Evolutionary conservation across 2,888 invertebrate genomes (phyloP), one percentile per base, ranked within the genome.

Genomic region (Linnaemya vulpina): DNA sequence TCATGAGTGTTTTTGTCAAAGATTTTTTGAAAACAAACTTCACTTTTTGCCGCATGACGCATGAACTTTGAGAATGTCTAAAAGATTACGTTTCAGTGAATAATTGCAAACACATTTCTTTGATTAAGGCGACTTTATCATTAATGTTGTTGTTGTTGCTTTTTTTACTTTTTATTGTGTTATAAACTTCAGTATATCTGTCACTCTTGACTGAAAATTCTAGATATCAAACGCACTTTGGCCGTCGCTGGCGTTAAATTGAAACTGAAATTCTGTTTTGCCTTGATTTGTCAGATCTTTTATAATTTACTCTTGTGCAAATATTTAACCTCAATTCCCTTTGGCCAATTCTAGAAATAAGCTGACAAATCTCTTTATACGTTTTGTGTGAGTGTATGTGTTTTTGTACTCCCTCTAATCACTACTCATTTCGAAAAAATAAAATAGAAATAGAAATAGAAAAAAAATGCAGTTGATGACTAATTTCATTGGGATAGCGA

Each of bases 251-350:
- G 11, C 58, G 10, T 60, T 67, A 40, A 76, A 22, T 30, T 67
- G 35, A 30, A 58, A 58, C 35, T 55, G 65, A 77, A 22, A 46
- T 51, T 73, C 67, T 30, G 40, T 68, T 40, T 80, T 40, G 55
- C 80, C 80, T 80, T 80, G 80, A 80, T 74, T 67, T 80, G 80
- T 80, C 80, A 74, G 74, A 80, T 80, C 67, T 67, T n/a, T 49
- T 49, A 11, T n/a, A 65, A 63, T 70, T 46, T 46, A 71, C 51
- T 53, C 15, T 79, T 71, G 60, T 62, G 63, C 68, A 77, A 81
- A 68, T 70, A 40, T 60, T 74, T 82, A 79, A 85, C 82, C 85
- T 82, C 82, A 82, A 85, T 82, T 75, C 82, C 78, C 82, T 82
- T 70, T 38, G 40, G 7, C 40, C 60, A 65, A 25, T 55, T 30